Conservation (phyloP, 2,888 invertebrate genomes). For the Agrilus cyanescens region DNA sequence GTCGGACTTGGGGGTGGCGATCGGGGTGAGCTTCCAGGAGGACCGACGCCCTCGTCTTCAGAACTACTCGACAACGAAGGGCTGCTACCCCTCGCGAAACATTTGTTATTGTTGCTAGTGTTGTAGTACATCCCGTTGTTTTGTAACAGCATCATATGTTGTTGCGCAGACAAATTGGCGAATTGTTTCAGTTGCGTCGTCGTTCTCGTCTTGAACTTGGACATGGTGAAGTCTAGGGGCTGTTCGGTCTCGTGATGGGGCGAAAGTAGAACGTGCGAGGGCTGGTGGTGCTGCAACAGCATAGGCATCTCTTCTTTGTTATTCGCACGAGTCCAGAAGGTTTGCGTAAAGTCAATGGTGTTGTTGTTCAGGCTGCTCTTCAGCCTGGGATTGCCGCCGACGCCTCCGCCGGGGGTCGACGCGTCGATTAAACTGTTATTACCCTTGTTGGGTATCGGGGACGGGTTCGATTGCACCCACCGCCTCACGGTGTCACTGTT, state of each 20-base stretch:
- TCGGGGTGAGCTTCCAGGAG: slow-evolving; percentile 28
- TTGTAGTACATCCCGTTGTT: slow-evolving; percentile 33
- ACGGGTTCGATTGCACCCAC: slow-evolving; percentile 43
- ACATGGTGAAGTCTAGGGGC: slow-evolving; percentile 65
- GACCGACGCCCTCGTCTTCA: slow-evolving; percentile 37
- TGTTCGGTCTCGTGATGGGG: slow-evolving; percentile 43
- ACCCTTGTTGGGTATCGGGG: slow-evolving; percentile 37
- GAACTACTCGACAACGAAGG: slow-evolving; percentile 35
- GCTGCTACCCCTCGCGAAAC: slow-evolving; percentile 30
- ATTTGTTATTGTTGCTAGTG: slow-evolving; percentile 29
- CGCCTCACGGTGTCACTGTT: slow-evolving; percentile 46
- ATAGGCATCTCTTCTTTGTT: slow-evolving; percentile 45
- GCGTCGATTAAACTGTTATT: slow-evolving; percentile 26
- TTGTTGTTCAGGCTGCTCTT: slow-evolving; percentile 41
- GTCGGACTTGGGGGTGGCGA: slow-evolving; percentile 31
- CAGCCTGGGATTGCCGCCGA: slow-evolving; percentile 24
- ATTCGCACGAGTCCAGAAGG: slow-evolving; percentile 23
- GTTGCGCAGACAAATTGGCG: slow-evolving; percentile 26
- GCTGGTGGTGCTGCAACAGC: slow-evolving; percentile 41
- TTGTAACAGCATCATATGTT: slow-evolving; percentile 34
- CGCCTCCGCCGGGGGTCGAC: slow-evolving; percentile 10
- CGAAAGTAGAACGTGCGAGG: slow-evolving; percentile 37
- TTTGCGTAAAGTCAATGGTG: slow-evolving; percentile 37
- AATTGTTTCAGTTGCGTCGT: slow-evolving; percentile 31
- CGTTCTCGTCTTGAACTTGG: slow-evolving; percentile 38